Percentiles rank a stretch among this genome's conserved stretches.
phyloP scores from a whole-genome alignment of 2,113 vertebrate genomes.

The cattle (Bos taurus) region ARS-UCD2.0 NC_037335.1:57362501-57363000 shows the following conservation, averaged over 20 bases:
- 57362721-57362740: not conserved
- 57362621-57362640: not conserved
- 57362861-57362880: not conserved
- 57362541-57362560: not conserved
- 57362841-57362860: not conserved
- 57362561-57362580: not conserved
- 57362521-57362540: accelerated
- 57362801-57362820: not conserved
- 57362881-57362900: not conserved
- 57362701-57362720: not conserved
- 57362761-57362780: not conserved
- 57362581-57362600: accelerated
- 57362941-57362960: not conserved
- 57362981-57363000: not conserved
- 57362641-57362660: not conserved
- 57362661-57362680: not conserved
- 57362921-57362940: not conserved
- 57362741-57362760: accelerated
- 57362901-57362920: not conserved
- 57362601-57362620: not conserved
- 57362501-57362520: not conserved
- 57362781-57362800: not conserved
- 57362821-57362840: not conserved
- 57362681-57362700: not conserved
- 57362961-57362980: not conserved